phyloP scores from a whole-genome alignment of 2,797 vertebrate species.

The Megalops cyprinoides region DNA sequence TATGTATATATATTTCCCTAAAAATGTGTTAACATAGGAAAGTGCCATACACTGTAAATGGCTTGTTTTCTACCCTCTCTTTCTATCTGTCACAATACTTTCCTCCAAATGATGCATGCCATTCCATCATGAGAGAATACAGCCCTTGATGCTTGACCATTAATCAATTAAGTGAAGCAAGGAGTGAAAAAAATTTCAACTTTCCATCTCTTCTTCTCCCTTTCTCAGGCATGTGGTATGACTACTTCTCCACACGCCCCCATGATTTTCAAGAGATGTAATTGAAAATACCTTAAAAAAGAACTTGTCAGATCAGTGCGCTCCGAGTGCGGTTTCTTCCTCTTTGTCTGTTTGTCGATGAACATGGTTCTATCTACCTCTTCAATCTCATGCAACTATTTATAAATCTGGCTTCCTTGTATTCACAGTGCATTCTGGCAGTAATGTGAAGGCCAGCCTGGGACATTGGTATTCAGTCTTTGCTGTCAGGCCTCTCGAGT shows the following conservation, averaged over 20 bases:
- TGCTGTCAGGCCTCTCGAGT: constrained; percentile 22
- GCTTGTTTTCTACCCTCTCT: no score
- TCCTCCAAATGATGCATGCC: no score
- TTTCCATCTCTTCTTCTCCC: not conserved
- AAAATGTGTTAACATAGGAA: no score
- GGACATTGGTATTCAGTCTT: constrained; percentile 42
- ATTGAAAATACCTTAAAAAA: not conserved
- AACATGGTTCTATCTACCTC: constrained; percentile 16
- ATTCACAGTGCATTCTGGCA: constrained; percentile 31
- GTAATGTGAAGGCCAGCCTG: constrained; percentile 25
- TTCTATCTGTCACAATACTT: no score
- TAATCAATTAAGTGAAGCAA: not conserved
- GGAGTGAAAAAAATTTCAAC: not conserved
- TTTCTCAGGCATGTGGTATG: not conserved
- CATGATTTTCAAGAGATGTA: not conserved
- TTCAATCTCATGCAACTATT: constrained; percentile 36
- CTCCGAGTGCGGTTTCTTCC: not conserved
- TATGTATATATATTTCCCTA: no score
- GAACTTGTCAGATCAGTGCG: not conserved
- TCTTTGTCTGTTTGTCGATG: constrained; percentile 18
- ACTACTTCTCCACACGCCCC: not conserved
- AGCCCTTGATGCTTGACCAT: not conserved
- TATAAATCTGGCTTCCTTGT: constrained; percentile 39
- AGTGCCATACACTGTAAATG: no score
- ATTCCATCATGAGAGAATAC: not conserved